Evolutionary conservation across 2,888 invertebrate genomes (phyloP).

Genomic region (Papilio gigon): DNA sequence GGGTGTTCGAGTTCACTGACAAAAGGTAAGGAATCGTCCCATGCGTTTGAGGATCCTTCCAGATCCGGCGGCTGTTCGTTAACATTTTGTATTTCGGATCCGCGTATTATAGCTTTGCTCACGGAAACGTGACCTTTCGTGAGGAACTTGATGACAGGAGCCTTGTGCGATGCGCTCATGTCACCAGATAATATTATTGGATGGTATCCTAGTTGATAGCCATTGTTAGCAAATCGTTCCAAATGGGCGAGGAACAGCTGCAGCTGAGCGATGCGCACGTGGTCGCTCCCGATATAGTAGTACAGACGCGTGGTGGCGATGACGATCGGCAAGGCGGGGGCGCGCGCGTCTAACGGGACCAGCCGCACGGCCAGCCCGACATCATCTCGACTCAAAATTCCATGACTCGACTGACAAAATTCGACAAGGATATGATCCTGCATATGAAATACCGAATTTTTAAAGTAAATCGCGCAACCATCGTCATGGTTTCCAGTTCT

Average conservation of each 20-base stretch:
- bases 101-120: not conserved
- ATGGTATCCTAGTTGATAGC: slow-evolving; percentile 76
- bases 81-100: not conserved
- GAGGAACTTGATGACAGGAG: slow-evolving; percentile 87
- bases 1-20: slow-evolving; percentile 85
- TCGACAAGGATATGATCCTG: slow-evolving; percentile 85
- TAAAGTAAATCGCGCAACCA: slow-evolving; percentile 95
- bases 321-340: slow-evolving; percentile 82
- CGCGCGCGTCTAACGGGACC: slow-evolving; percentile 69
- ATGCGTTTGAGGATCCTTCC: not conserved
- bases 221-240: slow-evolving; percentile 86
- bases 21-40: slow-evolving; percentile 73
- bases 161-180: slow-evolving; percentile 91
- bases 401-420: slow-evolving; percentile 83
- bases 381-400: slow-evolving; percentile 91
- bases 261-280: slow-evolving; percentile 94
- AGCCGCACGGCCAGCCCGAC: slow-evolving; percentile 92
- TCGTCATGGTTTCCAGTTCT: slow-evolving; percentile 91
- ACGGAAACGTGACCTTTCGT: slow-evolving; percentile 82
- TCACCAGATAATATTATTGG: slow-evolving; percentile 96
- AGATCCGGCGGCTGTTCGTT: not conserved
- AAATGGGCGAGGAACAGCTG: slow-evolving; percentile 92
- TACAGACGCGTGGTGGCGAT: slow-evolving; percentile 97
- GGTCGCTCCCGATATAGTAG: slow-evolving; percentile 94
- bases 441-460: slow-evolving; percentile 84